Conservation (phyloP, 2,797 vertebrate genomes). For the Lerista edwardsae region DNA sequence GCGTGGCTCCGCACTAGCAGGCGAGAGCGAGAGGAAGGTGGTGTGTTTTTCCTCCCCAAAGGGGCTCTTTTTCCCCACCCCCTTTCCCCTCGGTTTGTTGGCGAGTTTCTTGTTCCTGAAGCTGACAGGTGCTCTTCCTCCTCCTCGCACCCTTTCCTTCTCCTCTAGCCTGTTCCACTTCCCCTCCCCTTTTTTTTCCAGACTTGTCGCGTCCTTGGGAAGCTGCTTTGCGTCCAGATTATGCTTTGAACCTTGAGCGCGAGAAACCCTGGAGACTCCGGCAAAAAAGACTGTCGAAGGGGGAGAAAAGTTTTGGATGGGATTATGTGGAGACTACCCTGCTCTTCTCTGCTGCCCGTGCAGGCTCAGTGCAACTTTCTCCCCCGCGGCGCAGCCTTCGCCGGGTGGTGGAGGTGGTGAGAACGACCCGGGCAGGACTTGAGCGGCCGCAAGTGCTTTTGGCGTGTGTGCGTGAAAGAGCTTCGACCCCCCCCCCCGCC, state of each 20-base stretch:
- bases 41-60: neutral
- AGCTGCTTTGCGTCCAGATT: constrained; percentile 73
- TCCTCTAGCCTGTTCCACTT: constrained; percentile 4
- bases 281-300: constrained; percentile 61
- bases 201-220: constrained; percentile 75
- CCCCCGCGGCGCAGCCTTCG: constrained; percentile 80
- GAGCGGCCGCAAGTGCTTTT: constrained; percentile 77
- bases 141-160: constrained; percentile 12
- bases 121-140: constrained; percentile 65
- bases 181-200: constrained; percentile 44
- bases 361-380: constrained; percentile 85
- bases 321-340: constrained; percentile 93
- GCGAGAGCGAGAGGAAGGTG: neutral
- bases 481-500: constrained; percentile 77
- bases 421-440: constrained; percentile 71
- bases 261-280: constrained; percentile 75
- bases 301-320: constrained; percentile 80
- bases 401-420: constrained; percentile 75
- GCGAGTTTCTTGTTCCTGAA: constrained; percentile 11
- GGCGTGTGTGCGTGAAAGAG: constrained; percentile 68
- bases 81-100: constrained; percentile 23
- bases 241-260: constrained; percentile 67
- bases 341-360: constrained; percentile 83
- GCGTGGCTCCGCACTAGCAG: fast-evolving
- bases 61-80: constrained; percentile 31